phyloP scores from a whole-genome alignment of 1,140 invertebrate species.

The Archivesica marissinica region DNA sequence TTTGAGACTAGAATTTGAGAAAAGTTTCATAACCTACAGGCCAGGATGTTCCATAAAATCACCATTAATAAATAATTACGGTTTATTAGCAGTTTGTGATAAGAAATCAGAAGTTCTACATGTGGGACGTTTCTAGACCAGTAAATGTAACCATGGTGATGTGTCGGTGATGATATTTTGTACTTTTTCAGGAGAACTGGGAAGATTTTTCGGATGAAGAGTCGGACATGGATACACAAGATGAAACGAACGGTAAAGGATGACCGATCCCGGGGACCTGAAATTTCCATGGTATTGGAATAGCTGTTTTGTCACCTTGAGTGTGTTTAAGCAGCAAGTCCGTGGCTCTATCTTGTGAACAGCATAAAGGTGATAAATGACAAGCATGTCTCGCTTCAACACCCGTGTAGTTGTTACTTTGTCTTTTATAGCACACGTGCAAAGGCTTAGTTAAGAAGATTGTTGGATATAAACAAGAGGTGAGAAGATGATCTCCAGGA shows the following conservation, averaged over 20 bases:
- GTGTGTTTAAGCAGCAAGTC: neutral
- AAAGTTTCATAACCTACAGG: too few relatives aligned
- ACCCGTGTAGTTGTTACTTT: neutral
- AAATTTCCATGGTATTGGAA: neutral
- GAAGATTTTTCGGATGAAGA: conserved; percentile 61
- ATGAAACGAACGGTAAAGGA: conserved; percentile 49
- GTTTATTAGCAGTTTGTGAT: too few relatives aligned
- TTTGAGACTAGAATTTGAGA: too few relatives aligned
- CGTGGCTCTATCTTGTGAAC: neutral
- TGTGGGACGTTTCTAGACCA: too few relatives aligned
- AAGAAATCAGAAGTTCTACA: too few relatives aligned
- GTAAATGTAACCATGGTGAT: too few relatives aligned
- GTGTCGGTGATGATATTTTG: neutral
- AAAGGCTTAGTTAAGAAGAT: neutral
- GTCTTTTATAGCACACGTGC: neutral
- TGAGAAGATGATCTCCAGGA: conserved; percentile 10
- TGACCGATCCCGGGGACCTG: conserved; percentile 24
- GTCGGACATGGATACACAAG: conserved; percentile 59
- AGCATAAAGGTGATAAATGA: neutral
- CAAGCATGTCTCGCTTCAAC: neutral
- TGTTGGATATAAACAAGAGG: neutral
- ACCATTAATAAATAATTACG: too few relatives aligned
- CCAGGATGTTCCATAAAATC: too few relatives aligned
- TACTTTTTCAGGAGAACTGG: conserved; percentile 56
- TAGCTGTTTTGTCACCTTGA: neutral